Evolutionary conservation across 2,888 invertebrate species (phyloP).

Genomic region (Lasioglossum leucozonium): DNA sequence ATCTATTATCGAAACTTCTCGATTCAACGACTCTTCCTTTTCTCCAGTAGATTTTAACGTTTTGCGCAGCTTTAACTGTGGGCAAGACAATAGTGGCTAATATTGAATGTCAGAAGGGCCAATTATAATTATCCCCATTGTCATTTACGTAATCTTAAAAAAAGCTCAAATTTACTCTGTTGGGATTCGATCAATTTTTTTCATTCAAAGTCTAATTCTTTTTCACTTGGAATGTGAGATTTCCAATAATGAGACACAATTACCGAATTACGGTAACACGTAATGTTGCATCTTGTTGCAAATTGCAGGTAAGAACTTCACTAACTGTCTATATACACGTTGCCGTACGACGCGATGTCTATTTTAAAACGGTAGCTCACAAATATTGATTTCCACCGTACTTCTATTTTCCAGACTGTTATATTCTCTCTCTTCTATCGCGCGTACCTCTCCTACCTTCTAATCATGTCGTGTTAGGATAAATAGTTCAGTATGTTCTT

Average conservation of each 20-base stretch:
- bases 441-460: background rate
- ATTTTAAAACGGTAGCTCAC: constrained; percentile 13
- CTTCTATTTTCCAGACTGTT: constrained; percentile 12
- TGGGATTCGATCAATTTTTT: background rate
- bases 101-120: constrained; percentile 16
- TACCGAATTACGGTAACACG: background rate
- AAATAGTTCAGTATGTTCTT: constrained; percentile 1
- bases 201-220: background rate
- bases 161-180: background rate
- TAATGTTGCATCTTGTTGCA: background rate
- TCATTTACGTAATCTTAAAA: constrained; percentile 1
- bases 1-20: constrained; percentile 64
- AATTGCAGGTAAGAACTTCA: background rate
- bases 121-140: constrained; percentile 41
- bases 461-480: background rate
- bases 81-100: constrained; percentile 23
- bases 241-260: background rate
- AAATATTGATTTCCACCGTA: constrained; percentile 21
- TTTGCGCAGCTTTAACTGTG: constrained; percentile 14
- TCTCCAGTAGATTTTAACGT: constrained; percentile 30
- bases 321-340: background rate
- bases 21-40: constrained; percentile 40
- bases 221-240: background rate
- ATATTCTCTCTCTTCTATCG: constrained; percentile 2
- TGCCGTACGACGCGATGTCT: background rate